Conservation (phyloP, 2,113 vertebrate genomes). For the Okapia johnstoni region DNA sequence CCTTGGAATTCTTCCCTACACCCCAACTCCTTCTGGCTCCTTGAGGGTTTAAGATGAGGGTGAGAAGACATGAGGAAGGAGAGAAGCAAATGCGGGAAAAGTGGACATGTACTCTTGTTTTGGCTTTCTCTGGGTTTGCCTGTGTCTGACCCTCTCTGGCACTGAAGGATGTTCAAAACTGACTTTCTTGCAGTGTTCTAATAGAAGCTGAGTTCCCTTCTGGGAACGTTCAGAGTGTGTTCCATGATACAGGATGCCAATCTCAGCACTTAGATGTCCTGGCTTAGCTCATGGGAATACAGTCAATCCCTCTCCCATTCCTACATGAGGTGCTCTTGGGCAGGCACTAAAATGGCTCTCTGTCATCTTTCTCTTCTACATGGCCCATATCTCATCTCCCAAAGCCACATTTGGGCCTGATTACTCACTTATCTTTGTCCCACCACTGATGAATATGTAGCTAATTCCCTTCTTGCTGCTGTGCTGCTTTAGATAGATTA, state of each 20-base stretch:
- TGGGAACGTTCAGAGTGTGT: background rate
- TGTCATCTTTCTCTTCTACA: background rate
- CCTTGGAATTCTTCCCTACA: background rate
- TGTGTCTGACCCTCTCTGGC: background rate
- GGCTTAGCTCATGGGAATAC: background rate
- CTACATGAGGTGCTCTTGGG: background rate
- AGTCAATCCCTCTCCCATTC: background rate
- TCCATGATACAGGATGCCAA: background rate
- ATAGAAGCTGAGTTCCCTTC: background rate
- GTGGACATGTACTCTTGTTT: background rate
- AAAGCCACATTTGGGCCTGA: background rate
- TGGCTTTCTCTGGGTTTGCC: background rate
- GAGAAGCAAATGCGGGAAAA: background rate
- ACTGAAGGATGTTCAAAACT: background rate
- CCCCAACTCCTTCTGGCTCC: background rate
- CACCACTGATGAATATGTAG: background rate
- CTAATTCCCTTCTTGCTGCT: background rate
- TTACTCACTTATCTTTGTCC: background rate
- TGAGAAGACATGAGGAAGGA: background rate
- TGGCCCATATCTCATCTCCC: background rate
- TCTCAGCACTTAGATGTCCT: background rate
- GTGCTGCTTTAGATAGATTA: background rate
- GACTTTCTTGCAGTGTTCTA: background rate
- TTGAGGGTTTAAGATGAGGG: background rate
- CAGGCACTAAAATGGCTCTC: background rate